Conservation (phyloP, 2,888 invertebrate genomes). For the Leptothorax acervorum region DNA sequence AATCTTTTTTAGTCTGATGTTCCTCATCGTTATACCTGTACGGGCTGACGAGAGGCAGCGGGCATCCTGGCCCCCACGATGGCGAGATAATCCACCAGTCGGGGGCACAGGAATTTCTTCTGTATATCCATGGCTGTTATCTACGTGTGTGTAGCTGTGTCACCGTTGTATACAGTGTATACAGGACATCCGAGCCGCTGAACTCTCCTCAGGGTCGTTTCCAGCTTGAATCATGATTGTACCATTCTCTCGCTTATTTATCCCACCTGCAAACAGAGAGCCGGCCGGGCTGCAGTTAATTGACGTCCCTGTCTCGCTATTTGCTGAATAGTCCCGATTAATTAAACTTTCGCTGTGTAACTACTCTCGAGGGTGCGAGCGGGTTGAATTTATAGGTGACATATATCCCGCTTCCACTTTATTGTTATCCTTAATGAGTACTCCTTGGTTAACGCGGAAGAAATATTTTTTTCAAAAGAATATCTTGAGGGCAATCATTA, state of each 20-base stretch:
- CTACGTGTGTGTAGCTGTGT: constrained; percentile 74
- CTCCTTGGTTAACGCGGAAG: neutral
- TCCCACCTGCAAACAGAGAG: constrained; percentile 42
- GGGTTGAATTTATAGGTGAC: neutral
- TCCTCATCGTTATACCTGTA: constrained; percentile 88
- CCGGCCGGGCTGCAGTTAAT: neutral
- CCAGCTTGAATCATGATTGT: constrained; percentile 77
- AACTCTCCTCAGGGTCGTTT: constrained; percentile 70
- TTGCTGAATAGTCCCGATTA: neutral
- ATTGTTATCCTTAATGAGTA: constrained; percentile 12
- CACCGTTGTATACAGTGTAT: constrained; percentile 78
- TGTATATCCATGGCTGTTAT: constrained; percentile 87
- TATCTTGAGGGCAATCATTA: neutral
- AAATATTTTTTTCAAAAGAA: neutral
- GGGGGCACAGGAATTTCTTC: constrained; percentile 93
- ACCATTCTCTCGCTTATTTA: constrained; percentile 72
- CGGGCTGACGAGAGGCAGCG: constrained; percentile 90
- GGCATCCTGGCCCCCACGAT: constrained; percentile 97
- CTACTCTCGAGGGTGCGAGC: neutral
- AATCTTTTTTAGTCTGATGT: no score
- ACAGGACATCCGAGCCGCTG: constrained; percentile 73
- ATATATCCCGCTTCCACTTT: neutral
- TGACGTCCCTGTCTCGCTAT: neutral
- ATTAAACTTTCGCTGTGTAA: constrained; percentile 15
- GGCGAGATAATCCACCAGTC: constrained; percentile 97